Conservation (phyloP, 2,888 invertebrate species). For the Drosophila crucigera region DNA sequence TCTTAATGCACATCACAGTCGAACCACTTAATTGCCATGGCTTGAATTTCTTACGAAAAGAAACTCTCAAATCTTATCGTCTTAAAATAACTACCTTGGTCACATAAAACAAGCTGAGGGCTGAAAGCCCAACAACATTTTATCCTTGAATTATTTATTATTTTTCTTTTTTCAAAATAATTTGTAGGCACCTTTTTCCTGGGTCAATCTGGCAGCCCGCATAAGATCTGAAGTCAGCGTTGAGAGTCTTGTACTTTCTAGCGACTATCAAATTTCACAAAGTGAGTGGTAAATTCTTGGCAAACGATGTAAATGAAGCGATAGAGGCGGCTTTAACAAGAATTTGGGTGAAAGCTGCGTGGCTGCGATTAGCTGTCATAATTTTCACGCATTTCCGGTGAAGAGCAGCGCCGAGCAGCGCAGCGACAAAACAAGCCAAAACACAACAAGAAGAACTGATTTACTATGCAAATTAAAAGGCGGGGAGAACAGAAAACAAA, state of each 20-base stretch:
- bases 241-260: constrained; percentile 57
- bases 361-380: constrained; percentile 73
- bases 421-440: constrained; percentile 3
- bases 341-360: constrained; percentile 70
- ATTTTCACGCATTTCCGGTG: constrained; percentile 77
- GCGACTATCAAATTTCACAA: constrained; percentile 67
- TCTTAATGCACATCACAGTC: not conserved
- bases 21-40: not conserved
- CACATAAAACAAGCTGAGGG: constrained; percentile 1
- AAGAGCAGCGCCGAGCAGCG: constrained; percentile 26
- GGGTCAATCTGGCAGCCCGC: not conserved
- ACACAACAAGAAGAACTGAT: constrained; percentile 61
- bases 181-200: not conserved
- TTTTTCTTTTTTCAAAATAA: not conserved
- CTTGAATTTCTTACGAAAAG: constrained; percentile 3
- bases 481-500: constrained; percentile 5
- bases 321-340: constrained; percentile 54
- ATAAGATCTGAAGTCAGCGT: not conserved
- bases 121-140: not conserved
- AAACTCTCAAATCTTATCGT: not conserved
- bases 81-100: constrained; percentile 1
- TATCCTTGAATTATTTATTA: not conserved
- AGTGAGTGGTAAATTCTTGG: constrained; percentile 71
- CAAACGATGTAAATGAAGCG: constrained; percentile 74
- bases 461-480: constrained; percentile 79